A percentile compares a stretch with the other conserved stretches of the same genome.
Conservation (phyloP, 1,140 invertebrate genomes). For the Ridgeia piscesae region DNA sequence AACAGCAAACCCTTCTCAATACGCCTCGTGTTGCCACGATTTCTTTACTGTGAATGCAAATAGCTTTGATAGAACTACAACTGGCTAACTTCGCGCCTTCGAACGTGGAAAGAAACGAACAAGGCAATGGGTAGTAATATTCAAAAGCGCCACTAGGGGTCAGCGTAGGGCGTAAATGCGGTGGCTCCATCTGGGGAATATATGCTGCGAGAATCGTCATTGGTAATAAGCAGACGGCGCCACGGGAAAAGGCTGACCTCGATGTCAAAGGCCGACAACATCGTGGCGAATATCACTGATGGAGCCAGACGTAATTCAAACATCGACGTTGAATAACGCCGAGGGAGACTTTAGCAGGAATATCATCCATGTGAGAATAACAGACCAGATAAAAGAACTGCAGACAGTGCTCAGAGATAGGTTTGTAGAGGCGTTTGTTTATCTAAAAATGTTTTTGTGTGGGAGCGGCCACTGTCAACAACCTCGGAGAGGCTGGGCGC, state of each 20-base stretch:
- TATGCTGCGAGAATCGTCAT: neutral
- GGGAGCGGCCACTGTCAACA: neutral
- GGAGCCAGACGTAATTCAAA: constrained; percentile 19
- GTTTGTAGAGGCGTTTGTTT: constrained; percentile 60
- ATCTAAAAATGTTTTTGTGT: neutral
- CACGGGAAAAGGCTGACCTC: neutral
- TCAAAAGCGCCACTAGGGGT: neutral
- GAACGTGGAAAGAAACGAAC: neutral
- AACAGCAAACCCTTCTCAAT: neutral
- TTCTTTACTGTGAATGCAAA: neutral
- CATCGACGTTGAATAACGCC: constrained; percentile 26
- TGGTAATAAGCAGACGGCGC: neutral
- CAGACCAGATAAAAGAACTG: constrained; percentile 88
- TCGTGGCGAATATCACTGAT: neutral
- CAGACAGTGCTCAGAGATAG: constrained; percentile 94
- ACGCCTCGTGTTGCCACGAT: neutral
- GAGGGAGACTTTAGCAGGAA: constrained; percentile 74
- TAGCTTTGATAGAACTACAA: neutral
- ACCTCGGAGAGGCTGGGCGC: neutral
- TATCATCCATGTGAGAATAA: constrained; percentile 73
- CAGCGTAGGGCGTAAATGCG: neutral
- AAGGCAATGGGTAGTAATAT: neutral
- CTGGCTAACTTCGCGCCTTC: neutral
- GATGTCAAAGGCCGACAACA: neutral
- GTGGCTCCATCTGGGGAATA: neutral